These are phyloP conservation scores for Luscinia luscinia DNA, from an alignment of 2,797 vertebrate species.

Conservation along the genomic window DNA sequence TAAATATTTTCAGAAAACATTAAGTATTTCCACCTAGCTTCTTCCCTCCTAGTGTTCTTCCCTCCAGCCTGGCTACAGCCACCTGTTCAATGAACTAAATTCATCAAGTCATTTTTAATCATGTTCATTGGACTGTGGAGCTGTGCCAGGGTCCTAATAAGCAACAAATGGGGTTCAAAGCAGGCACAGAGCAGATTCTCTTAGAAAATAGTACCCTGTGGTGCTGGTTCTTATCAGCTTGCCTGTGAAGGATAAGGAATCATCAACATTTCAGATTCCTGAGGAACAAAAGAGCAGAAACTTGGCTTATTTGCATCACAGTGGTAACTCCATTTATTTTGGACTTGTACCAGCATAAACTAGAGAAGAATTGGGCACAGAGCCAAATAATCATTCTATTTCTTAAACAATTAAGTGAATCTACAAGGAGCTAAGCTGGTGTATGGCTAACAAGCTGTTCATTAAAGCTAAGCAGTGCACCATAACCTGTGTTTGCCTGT, in stretches of 20 bases:
- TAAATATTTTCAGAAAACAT: not conserved
- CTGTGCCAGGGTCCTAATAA: slow-evolving; percentile 36
- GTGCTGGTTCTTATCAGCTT: slow-evolving; percentile 24
- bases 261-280: slow-evolving; percentile 1
- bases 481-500: not conserved
- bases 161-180: slow-evolving; percentile 45
- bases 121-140: not conserved
- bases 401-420: slow-evolving; percentile 36
- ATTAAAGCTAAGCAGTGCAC: not conserved
- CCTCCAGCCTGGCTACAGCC: not conserved
- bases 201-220: slow-evolving; percentile 23
- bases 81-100: not conserved
- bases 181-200: not conserved
- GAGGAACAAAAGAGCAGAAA: slow-evolving; percentile 20
- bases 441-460: not conserved
- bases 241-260: slow-evolving; percentile 13
- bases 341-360: slow-evolving; percentile 20
- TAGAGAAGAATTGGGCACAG: not conserved
- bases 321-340: slow-evolving; percentile 23
- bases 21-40: not conserved
- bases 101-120: slow-evolving; percentile 21
- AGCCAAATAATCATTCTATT: slow-evolving; percentile 22
- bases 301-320: slow-evolving; percentile 12
- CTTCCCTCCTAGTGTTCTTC: too few species aligned
- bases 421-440: not conserved